Evolutionary conservation across 2,888 invertebrate species (phyloP), one percentile per base, ranked within the genome.

Genomic region (Volucella inflata): DNA sequence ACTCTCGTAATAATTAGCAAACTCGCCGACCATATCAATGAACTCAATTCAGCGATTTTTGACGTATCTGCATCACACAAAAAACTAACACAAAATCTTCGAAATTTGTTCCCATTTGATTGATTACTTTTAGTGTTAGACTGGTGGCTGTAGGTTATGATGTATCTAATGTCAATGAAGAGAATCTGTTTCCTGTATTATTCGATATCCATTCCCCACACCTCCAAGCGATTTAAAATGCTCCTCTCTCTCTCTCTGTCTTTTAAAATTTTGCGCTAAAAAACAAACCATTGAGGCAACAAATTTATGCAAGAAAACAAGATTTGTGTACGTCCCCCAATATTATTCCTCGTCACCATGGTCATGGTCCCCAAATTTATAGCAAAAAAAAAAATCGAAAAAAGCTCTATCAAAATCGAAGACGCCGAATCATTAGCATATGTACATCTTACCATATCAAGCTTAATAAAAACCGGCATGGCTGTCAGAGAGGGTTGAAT

Each of bases 301-400:
- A 53, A 77, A 77, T 68, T 71, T 79, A 72, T 67, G 59, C 67
- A 79, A 64, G 46, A 79, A 75, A 79, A 83, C 79, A 53, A 75
- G 68, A 75, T 84, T 72, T 72, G 6, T 10, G 42, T 74, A 50
- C 30, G 72, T 64, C 79, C 83, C 72, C 68, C 68, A 79, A 83
- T 74, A 70, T 57, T 48, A 64, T 79, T 80, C 36, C 59, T 84
- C 75, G 80, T 84, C 70, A 75, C 75, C 80, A 80, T 71, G 79
- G 79, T 76, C 84, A 84, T 80, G 80, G 84, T 80, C 75, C 44
- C 42, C 40, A 65, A n/a, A 57, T 17, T 50, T 50, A 59, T 36
- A 50, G 42, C 51, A 30, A 17, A 38, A 62, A 38, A 55, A 14
- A 71, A 46, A 71, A 16, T 59, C 8, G 30, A 60, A 44, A 64